Conservation (phyloP, 2,797 vertebrate genomes). For the Schizothorax lantsangensis region DNA sequence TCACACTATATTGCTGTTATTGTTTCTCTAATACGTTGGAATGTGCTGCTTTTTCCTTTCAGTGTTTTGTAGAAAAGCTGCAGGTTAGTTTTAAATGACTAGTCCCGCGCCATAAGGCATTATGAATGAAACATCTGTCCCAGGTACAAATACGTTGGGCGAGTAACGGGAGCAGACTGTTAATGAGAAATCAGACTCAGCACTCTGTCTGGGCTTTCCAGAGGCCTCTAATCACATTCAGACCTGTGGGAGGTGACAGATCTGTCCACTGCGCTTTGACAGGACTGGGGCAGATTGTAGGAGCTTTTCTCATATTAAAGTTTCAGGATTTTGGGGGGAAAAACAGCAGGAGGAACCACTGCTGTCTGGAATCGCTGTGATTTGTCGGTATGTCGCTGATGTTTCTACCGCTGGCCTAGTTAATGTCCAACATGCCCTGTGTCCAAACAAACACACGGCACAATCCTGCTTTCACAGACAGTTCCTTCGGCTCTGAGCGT, state of each 20-base stretch:
- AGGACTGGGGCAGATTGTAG: slow-evolving; percentile 40
- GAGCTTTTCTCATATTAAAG: slow-evolving; percentile 42
- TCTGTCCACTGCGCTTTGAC: slow-evolving; percentile 35
- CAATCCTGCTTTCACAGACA: slow-evolving; percentile 31
- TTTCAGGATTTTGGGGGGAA: slow-evolving; percentile 5
- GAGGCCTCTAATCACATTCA: slow-evolving; percentile 45
- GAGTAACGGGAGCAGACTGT: slow-evolving; percentile 42
- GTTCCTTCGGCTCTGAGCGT: not conserved
- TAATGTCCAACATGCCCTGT: slow-evolving; percentile 49
- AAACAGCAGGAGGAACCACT: slow-evolving; percentile 31
- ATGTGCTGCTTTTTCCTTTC: slow-evolving; percentile 6
- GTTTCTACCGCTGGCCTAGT: slow-evolving; percentile 36
- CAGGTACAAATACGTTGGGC: slow-evolving; percentile 37
- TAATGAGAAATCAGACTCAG: slow-evolving; percentile 55
- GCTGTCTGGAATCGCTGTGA: slow-evolving; percentile 39
- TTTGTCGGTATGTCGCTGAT: slow-evolving; percentile 32
- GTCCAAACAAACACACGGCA: slow-evolving; percentile 40
- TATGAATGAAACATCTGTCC: slow-evolving; percentile 59
- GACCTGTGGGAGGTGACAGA: slow-evolving; percentile 44
- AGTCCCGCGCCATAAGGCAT: slow-evolving; percentile 49
- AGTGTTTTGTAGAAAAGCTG: slow-evolving; percentile 42
- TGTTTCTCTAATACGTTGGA: slow-evolving; percentile 17
- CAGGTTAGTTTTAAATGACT: slow-evolving; percentile 52
- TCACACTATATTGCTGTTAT: slow-evolving; percentile 26
- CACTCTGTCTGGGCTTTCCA: slow-evolving; percentile 48